Evolutionary conservation across 2,113 vertebrate species (phyloP).

Genomic region (Labeo catla): DNA sequence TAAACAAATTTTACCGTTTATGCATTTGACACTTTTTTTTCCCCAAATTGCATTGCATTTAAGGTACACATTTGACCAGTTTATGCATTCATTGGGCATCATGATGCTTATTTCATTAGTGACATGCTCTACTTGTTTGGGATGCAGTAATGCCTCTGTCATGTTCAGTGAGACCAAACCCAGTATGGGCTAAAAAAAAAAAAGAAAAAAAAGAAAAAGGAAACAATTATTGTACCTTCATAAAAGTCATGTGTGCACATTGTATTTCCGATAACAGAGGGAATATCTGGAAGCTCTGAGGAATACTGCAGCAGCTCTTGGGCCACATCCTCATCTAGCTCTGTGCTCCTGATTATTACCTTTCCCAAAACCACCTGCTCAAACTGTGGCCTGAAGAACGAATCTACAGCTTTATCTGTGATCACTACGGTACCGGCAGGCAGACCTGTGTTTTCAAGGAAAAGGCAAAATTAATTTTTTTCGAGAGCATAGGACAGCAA

Average conservation of each 20-base stretch:
- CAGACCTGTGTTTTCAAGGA: conserved; percentile 70
- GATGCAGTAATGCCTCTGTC: background rate
- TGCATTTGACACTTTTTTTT: background rate
- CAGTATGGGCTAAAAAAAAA: background rate
- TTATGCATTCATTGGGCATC: background rate
- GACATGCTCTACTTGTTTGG: background rate
- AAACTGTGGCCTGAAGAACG: conserved; percentile 80
- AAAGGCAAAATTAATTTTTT: background rate
- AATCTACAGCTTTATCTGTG: conserved; percentile 81
- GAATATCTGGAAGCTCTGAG: conserved; percentile 72
- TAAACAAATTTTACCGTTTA: background rate
- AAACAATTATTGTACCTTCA: conserved; percentile 74
- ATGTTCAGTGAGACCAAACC: background rate
- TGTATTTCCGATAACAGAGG: conserved; percentile 79
- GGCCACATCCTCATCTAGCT: conserved; percentile 81
- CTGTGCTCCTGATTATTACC: conserved; percentile 80
- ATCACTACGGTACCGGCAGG: conserved; percentile 83
- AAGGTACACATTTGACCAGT: background rate
- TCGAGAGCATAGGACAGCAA: background rate
- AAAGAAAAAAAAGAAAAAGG: no score
- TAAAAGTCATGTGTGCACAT: conserved; percentile 91
- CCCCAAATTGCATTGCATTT: background rate
- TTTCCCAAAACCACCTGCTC: conserved; percentile 86
- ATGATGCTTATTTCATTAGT: background rate
- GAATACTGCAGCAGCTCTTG: conserved; percentile 81